Evolutionary conservation across 2,888 invertebrate genomes (phyloP), one percentile per base, ranked within the genome.

Genomic region (Lumbricus terrestris): DNA sequence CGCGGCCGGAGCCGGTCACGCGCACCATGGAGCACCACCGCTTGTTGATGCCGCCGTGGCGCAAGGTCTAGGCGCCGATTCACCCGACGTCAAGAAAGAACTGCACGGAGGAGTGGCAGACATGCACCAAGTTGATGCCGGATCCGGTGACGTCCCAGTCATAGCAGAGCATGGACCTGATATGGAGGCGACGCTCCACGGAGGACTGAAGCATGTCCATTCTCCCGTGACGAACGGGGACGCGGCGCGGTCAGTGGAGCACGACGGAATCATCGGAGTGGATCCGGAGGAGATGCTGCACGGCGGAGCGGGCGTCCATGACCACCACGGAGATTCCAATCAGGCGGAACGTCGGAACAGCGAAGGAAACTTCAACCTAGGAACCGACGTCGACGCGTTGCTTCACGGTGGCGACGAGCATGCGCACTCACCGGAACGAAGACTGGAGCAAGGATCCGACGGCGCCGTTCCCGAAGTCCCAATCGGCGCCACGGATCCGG

Each of bases 321-420:
- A 20, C 0, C 85, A 37, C 35, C 85, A 37, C 35, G 37, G 85
- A 85, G 85, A 33, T 18, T 23, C 85, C 18, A 33, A 18, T 37
- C 85, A 85, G 69, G n/a, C 2, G 6, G 69, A 69, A 29, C 69
- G 69, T 6, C 69, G 23, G 85, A 85, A 23, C 85, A 37, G 37
- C 85, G 85, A 37, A 34, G 85, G 37, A 34, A 34, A 37, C 29
- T 37, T 34, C 35, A 18, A 85, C n/a, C 37, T 23, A 15, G 85
- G 35, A 35, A 34, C 85, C 6, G 85, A 85, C 85, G 8, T 35
- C 85, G 85, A 85, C 0, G 34, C 85, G 0, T 0, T 85, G 35
- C 85, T 85, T 85, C 85, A 85, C 85, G 85, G 34, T 23, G 85
- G 85, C 85, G 85, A 85, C 35, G 35, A 37, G 23, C 85, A 35